Conservation (phyloP, 2,113 vertebrate species). For the Xiphias gladius region DNA sequence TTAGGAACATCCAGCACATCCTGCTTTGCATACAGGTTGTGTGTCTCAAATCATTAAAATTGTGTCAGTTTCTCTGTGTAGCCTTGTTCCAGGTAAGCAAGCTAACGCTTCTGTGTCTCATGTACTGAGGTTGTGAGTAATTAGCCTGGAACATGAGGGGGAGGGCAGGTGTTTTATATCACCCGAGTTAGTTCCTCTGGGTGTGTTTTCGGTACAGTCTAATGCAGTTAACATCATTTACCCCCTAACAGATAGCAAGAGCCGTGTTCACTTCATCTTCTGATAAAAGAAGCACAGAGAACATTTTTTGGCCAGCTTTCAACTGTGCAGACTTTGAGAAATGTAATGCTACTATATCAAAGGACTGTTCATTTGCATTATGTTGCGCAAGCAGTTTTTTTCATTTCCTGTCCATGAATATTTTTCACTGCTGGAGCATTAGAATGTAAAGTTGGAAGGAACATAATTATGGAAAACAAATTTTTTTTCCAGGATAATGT, state of each 20-base stretch:
- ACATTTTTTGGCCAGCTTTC: constrained; percentile 14
- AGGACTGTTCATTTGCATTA: constrained; percentile 54
- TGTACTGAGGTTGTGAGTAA: constrained; percentile 50
- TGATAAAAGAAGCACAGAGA: constrained; percentile 17
- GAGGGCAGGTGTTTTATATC: constrained; percentile 41
- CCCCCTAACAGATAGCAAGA: constrained; percentile 9
- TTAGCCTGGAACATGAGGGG: constrained; percentile 56
- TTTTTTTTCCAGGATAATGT: constrained; percentile 7
- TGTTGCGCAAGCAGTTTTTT: constrained; percentile 40
- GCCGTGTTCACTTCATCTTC: constrained; percentile 31
- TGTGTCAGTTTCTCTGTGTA: background rate
- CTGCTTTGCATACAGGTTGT: constrained; percentile 38
- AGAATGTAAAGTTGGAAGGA: constrained; percentile 18
- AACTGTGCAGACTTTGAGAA: constrained; percentile 31
- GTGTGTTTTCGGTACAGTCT: constrained; percentile 38
- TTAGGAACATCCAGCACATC: constrained; percentile 9
- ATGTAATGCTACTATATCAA: constrained; percentile 30
- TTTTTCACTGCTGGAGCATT: constrained; percentile 24
- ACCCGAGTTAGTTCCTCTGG: constrained; percentile 47
- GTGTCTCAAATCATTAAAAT: constrained; percentile 38
- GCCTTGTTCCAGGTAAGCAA: constrained; percentile 7
- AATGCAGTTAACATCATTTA: constrained; percentile 52
- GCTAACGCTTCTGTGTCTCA: constrained; percentile 2
- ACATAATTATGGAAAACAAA: constrained; percentile 29
- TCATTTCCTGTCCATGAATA: constrained; percentile 31